Evolutionary conservation across 2,113 vertebrate species (phyloP).

Genomic region (Epinephelus lanceolatus): DNA sequence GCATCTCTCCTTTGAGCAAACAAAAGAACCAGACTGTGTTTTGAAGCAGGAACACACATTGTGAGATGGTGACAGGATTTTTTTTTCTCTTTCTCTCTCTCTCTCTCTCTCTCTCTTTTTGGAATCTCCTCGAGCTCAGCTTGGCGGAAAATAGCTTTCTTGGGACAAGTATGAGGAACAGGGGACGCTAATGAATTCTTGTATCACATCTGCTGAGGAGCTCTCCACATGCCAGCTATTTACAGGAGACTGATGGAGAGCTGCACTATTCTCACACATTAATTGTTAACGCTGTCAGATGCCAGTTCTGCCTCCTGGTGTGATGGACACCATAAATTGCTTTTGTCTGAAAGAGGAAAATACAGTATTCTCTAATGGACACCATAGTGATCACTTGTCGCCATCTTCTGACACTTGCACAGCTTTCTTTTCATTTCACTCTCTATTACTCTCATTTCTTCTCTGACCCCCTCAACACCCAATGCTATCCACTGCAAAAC

Average conservation of each 20-base stretch:
- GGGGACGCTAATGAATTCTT: conserved; percentile 75
- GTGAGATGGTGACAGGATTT: conserved; percentile 6
- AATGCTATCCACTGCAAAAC: background rate
- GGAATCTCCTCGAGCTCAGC: conserved; percentile 54
- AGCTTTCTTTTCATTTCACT: conserved; percentile 15
- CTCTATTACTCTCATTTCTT: conserved; percentile 6
- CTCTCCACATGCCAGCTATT: conserved; percentile 75
- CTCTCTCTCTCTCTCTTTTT: background rate
- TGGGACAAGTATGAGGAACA: conserved; percentile 73
- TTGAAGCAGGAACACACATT: conserved; percentile 11
- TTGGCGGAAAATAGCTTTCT: conserved; percentile 75
- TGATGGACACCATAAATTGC: conserved; percentile 66
- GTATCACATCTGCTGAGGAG: conserved; percentile 79
- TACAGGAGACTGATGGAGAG: conserved; percentile 79
- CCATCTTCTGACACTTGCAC: background rate
- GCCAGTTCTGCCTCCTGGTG: conserved; percentile 61
- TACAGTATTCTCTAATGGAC: conserved; percentile 31
- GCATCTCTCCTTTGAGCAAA: background rate
- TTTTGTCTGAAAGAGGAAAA: conserved; percentile 63
- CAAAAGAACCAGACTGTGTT: background rate
- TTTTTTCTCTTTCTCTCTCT: background rate
- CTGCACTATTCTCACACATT: conserved; percentile 68
- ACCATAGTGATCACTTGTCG: background rate
- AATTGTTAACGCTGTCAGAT: conserved; percentile 79
- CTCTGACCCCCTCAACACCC: conserved; percentile 1